Conservation (phyloP, 2,113 vertebrate species). For the Polypterus senegalus region DNA sequence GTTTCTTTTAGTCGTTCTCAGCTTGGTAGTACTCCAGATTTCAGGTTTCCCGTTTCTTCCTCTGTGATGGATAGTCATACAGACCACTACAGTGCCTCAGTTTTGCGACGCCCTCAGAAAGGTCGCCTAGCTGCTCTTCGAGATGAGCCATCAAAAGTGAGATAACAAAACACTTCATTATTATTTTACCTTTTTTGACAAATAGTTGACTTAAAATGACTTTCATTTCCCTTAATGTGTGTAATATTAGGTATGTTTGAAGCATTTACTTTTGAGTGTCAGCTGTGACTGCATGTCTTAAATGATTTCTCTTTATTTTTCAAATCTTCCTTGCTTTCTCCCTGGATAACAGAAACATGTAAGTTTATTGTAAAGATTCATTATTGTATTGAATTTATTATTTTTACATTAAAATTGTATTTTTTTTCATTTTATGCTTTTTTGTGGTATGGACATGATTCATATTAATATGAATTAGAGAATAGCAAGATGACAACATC, state of each 20-base stretch:
- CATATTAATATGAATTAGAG: too few relatives aligned
- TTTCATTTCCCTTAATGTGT: too few relatives aligned
- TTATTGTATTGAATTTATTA: neutral
- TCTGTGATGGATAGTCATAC: slow-evolving; percentile 64
- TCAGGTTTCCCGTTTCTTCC: slow-evolving; percentile 70
- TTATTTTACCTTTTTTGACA: too few relatives aligned
- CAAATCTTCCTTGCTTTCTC: slow-evolving; percentile 33
- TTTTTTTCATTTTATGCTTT: too few relatives aligned
- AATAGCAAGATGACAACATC: too few relatives aligned
- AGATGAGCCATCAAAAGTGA: slow-evolving; percentile 90
- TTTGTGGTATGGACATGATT: too few relatives aligned
- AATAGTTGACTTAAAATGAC: too few relatives aligned
- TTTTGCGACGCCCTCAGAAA: slow-evolving; percentile 80
- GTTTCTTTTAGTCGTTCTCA: slow-evolving; percentile 54
- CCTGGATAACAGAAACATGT: slow-evolving; percentile 48
- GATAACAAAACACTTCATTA: neutral
- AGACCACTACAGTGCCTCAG: slow-evolving; percentile 62
- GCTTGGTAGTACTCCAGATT: slow-evolving; percentile 75
- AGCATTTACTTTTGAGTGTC: too few relatives aligned
- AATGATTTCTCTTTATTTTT: neutral
- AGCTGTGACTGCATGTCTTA: too few relatives aligned
- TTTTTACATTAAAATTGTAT: neutral
- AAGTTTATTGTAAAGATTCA: slow-evolving; percentile 25
- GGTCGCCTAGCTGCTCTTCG: slow-evolving; percentile 74
- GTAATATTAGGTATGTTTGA: too few relatives aligned